Conservation (phyloP, 2,888 invertebrate genomes). For the Cataglyphis altisquamis region DNA sequence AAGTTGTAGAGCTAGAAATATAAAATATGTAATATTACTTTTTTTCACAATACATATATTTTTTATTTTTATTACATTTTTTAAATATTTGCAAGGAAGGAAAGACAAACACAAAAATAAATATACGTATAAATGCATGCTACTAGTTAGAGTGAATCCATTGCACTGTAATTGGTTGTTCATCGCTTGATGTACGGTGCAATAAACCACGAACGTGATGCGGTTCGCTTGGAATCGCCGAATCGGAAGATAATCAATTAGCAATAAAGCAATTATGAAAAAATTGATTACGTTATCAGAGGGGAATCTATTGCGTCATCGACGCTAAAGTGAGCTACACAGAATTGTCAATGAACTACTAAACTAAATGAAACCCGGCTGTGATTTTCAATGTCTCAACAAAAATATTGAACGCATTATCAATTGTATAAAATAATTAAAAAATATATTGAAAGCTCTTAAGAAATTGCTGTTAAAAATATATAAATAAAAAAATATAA, state of each 20-base stretch:
- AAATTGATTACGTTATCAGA: conserved; percentile 66
- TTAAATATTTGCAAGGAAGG: neutral
- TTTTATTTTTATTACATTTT: neutral
- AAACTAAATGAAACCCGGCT: conserved; percentile 1
- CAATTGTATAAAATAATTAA: neutral
- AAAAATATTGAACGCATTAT: neutral
- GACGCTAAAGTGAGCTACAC: conserved; percentile 45
- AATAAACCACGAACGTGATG: conserved; percentile 52
- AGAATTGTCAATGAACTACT: conserved; percentile 1
- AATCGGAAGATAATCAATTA: conserved; percentile 70
- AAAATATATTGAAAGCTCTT: neutral
- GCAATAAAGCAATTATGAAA: conserved; percentile 70
- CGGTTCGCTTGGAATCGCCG: conserved; percentile 43
- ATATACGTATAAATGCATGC: neutral
- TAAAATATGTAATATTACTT: neutral
- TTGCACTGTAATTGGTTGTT: conserved; percentile 50
- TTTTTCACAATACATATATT: neutral
- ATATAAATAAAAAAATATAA: neutral
- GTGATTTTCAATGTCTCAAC: neutral
- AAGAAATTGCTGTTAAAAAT: neutral
- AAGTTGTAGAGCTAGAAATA: neutral
- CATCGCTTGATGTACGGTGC: conserved; percentile 2
- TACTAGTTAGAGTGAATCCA: neutral
- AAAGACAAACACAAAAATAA: neutral
- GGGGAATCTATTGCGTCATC: conserved; percentile 45